Conservation (phyloP, 2,113 vertebrate species). For the Actenoides lindsayi region DNA sequence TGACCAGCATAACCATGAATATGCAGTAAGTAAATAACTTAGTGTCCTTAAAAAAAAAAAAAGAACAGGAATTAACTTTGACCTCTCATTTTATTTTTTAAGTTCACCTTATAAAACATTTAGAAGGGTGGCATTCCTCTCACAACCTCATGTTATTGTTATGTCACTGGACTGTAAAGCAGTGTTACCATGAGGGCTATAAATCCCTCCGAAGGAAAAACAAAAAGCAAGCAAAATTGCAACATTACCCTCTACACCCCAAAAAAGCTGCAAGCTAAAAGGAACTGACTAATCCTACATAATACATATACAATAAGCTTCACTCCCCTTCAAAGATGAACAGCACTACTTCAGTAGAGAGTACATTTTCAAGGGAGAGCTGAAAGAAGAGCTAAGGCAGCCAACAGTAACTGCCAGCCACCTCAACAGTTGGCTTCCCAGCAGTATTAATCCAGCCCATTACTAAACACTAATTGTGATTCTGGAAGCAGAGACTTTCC, state of each 20-base stretch:
- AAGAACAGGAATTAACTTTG: neutral
- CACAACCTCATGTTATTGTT: neutral
- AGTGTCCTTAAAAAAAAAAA: neutral
- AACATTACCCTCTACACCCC: neutral
- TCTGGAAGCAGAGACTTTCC: neutral
- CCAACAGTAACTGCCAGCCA: neutral
- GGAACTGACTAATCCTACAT: neutral
- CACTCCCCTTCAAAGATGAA: neutral
- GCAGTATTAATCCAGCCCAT: neutral
- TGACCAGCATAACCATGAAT: neutral
- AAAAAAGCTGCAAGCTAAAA: neutral
- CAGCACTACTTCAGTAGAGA: neutral
- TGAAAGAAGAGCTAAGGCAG: neutral
- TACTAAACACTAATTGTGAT: neutral
- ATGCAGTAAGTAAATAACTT: neutral
- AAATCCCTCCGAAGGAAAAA: neutral
- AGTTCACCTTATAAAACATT: neutral
- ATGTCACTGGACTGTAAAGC: neutral
- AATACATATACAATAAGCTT: neutral
- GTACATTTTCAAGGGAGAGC: neutral
- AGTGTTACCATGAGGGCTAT: neutral
- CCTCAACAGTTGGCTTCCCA: neutral
- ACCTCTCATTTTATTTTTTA: neutral
- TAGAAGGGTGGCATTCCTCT: neutral
- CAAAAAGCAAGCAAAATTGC: neutral